Base-by-base conservation (phyloP, 2,888 invertebrate genomes). In the Tetrapedia diversipes region DNA sequence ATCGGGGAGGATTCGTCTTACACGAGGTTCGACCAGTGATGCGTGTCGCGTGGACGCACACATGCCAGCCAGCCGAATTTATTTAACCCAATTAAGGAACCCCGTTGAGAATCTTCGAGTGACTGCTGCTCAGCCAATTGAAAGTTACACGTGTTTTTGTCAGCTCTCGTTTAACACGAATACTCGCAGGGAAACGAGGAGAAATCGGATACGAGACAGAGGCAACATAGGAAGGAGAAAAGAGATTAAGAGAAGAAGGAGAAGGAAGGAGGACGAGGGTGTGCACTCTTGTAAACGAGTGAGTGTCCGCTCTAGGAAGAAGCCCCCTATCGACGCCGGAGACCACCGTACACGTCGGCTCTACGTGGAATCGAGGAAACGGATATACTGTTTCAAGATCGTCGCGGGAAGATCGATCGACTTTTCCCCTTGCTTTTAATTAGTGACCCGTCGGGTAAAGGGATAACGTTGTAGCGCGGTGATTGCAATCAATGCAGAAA, bases 61-160 rank as follows among this genome's bases (percentile, higher is more conserved):
- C 76, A 71, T 56, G 76, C 66, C 51, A 43, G 59, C 76, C 70
- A 57, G 63, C 63, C 71, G 77, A 88, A 88, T 88, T 87, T 84
- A 81, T 86, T 85, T 86, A 88, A 88, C 83, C 85, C 83, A 87
- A 87, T 88, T 88, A 86, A 84, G 78, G 79, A 79, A 77, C 74
- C 79, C 81, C 80, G 80, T 65, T 59, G 77, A 59, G 83, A 86
- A 86, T 85, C 86, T 86, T 86, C 84, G 85, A 86, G 80, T 79
- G 80, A 83, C 84, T 87, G 86, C 83, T 82, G 86, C 83, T 82
- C 86, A 81, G 84, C 86, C 88, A 81, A 88, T 88, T 84, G 88
- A 87, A 89, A 89, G 82, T 88, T 89, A 89, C 89, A 89, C 88
- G 88, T 89, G 89, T 89, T 88, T 87, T 85, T 86, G 89, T 87